Evolutionary conservation across 1,140 invertebrate genomes (phyloP).

Genomic region (Drosophila biarmipes): DNA sequence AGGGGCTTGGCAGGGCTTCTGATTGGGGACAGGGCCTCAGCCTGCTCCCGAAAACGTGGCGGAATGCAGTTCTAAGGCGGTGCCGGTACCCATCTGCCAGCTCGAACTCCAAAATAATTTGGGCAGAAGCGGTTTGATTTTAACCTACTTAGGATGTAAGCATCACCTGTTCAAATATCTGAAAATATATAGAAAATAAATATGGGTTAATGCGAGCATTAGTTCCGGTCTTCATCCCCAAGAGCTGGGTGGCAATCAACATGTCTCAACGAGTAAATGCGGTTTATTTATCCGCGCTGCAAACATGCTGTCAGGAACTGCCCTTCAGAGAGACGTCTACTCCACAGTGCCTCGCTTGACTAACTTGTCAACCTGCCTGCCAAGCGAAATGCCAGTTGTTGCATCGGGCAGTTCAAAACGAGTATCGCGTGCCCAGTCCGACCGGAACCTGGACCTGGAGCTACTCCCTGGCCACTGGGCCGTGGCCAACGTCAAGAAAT

Average conservation of each 20-base stretch:
- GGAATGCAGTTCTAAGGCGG: conserved; percentile 48
- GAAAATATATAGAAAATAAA: no score
- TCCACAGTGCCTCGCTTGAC: conserved; percentile 45
- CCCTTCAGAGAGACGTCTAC: background rate
- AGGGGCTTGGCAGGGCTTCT: conserved; percentile 16
- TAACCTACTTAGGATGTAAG: no score
- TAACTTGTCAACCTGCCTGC: conserved; percentile 73
- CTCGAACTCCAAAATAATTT: background rate
- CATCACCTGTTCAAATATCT: no score
- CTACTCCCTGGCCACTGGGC: conserved; percentile 59
- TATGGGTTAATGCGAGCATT: no score
- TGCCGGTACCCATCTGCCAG: background rate
- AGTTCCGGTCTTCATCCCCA: background rate
- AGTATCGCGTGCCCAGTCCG: conserved; percentile 64
- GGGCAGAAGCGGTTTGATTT: no score
- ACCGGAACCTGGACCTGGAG: conserved; percentile 14
- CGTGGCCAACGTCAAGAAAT: conserved; percentile 62
- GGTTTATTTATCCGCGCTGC: background rate
- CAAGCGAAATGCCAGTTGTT: conserved; percentile 52
- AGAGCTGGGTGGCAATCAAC: background rate
- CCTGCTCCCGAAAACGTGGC: conserved; percentile 42
- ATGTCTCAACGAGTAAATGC: background rate
- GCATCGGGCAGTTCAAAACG: conserved; percentile 61
- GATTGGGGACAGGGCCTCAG: conserved; percentile 46
- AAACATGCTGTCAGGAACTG: background rate